phyloP scores from a whole-genome alignment of 2,113 vertebrate species.

The Anser brachyrhynchus region DNA sequence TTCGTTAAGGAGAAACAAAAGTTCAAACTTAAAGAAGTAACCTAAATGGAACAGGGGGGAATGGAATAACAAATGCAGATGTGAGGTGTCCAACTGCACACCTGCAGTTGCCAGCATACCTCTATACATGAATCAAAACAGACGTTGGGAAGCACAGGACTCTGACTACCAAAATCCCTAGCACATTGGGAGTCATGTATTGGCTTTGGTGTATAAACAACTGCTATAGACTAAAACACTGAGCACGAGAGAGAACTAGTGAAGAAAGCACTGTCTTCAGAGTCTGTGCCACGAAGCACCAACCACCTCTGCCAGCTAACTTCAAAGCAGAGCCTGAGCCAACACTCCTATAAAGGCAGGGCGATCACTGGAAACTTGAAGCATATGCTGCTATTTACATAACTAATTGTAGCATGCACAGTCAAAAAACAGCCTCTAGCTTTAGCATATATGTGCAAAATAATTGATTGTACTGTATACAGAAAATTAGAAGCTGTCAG shows the following conservation, averaged over 20 bases:
- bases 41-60: not conserved
- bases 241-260: not conserved
- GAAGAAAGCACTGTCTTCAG: slow-evolving; percentile 35
- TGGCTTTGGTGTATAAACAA: not conserved
- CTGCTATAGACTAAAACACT: not conserved
- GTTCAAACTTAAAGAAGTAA: not conserved
- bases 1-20: not conserved
- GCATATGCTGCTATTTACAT: slow-evolving; percentile 74
- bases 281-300: slow-evolving; percentile 30
- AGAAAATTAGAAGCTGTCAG: slow-evolving; percentile 67
- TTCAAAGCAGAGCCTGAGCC: slow-evolving; percentile 62
- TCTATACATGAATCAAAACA: not conserved
- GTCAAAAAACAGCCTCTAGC: slow-evolving; percentile 73
- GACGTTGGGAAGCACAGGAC: not conserved
- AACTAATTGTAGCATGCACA: slow-evolving; percentile 70
- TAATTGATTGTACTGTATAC: slow-evolving; percentile 66
- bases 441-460: slow-evolving; percentile 67
- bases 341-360: slow-evolving; percentile 57
- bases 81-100: not conserved
- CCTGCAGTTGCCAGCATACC: not conserved
- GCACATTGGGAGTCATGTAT: not conserved
- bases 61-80: not conserved
- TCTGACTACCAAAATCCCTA: not conserved
- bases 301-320: slow-evolving; percentile 63
- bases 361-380: slow-evolving; percentile 65